Conservation (phyloP, 1,140 invertebrate genomes). For the Vanessa atalanta region DNA sequence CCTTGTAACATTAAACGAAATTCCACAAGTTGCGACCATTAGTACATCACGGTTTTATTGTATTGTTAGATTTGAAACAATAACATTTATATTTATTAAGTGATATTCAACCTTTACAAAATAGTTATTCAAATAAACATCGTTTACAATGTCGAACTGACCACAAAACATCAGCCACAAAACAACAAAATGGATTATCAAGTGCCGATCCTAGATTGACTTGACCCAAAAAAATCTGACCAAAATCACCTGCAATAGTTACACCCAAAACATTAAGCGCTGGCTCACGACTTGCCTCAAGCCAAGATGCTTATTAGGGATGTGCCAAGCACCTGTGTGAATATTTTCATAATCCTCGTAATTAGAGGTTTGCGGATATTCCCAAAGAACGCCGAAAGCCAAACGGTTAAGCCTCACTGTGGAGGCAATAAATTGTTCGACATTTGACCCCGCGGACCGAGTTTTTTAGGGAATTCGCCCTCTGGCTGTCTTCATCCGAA, state of each 20-base stretch:
- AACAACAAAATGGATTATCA: constrained; percentile 33
- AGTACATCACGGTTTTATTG: too few species aligned
- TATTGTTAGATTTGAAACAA: too few species aligned
- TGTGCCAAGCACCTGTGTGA: constrained; percentile 78
- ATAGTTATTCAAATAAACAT: neutral
- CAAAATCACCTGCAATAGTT: constrained; percentile 71
- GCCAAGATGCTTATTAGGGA: constrained; percentile 77
- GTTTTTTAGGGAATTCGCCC: constrained; percentile 77
- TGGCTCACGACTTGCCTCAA: constrained; percentile 73
- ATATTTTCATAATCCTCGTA: constrained; percentile 79
- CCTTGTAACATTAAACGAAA: too few species aligned
- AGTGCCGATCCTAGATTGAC: constrained; percentile 62
- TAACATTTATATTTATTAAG: too few species aligned
- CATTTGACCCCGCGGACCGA: constrained; percentile 74
- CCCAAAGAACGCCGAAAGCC: constrained; percentile 71
- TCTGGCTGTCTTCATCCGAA: constrained; percentile 60
- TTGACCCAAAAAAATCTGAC: constrained; percentile 62
- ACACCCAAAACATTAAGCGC: constrained; percentile 75
- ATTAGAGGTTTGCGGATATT: constrained; percentile 79
- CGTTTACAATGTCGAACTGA: neutral
- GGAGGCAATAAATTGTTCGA: constrained; percentile 80
- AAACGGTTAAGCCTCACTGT: constrained; percentile 73
- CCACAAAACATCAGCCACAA: constrained; percentile 18
- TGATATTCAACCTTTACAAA: neutral
- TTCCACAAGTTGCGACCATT: too few species aligned